phyloP scores from a whole-genome alignment of 2,797 vertebrate genomes.

The Fundulus diaphanus region DNA sequence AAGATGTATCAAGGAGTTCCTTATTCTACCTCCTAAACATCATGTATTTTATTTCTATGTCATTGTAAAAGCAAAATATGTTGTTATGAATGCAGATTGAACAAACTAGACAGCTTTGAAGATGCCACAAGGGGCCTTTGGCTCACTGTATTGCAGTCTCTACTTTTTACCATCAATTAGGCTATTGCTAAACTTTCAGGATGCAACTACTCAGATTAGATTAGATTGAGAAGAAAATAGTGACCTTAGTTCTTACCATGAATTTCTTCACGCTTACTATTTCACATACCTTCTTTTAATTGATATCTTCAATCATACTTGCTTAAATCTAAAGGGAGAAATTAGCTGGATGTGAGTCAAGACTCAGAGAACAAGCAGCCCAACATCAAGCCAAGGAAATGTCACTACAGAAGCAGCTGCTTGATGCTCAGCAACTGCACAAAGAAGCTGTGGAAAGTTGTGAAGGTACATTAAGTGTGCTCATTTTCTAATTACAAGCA shows the following conservation, averaged over 20 bases:
- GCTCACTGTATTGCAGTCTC: background rate
- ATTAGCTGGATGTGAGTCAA: conserved; percentile 60
- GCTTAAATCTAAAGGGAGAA: conserved; percentile 58
- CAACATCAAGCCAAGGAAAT: conserved; percentile 65
- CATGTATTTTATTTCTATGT: background rate
- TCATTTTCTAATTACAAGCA: background rate
- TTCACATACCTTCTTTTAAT: background rate
- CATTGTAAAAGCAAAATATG: background rate
- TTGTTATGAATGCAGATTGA: background rate
- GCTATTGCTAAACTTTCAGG: background rate
- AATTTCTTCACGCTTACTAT: background rate
- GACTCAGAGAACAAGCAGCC: conserved; percentile 63
- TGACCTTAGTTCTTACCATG: background rate
- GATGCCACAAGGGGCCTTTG: background rate
- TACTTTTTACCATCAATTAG: background rate
- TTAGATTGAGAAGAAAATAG: background rate
- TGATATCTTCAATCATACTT: background rate
- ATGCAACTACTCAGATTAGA: too few species aligned
- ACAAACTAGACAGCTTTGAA: background rate
- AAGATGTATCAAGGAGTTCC: background rate
- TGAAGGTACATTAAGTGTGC: conserved; percentile 50
- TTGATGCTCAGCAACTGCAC: conserved; percentile 61
- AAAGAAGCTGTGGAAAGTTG: conserved; percentile 59
- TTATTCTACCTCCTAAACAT: background rate
- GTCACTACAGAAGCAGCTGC: conserved; percentile 59